Conservation (phyloP, 2,113 vertebrate species). For the Upupa epops region DNA sequence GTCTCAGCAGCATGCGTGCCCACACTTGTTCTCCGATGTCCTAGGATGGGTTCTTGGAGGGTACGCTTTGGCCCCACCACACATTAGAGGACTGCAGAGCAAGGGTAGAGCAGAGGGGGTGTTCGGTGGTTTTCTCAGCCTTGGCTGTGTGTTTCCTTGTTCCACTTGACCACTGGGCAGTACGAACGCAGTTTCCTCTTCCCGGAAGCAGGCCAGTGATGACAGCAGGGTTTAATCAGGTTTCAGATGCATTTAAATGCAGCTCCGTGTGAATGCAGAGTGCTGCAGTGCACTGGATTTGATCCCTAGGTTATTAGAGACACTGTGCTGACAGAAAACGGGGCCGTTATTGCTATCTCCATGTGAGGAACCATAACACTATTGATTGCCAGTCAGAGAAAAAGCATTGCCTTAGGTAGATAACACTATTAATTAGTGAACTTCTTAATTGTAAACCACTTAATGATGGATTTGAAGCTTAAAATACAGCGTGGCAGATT, state of each 20-base stretch:
- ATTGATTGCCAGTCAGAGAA: not conserved
- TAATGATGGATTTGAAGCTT: conserved; percentile 15
- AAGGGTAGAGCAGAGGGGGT: not conserved
- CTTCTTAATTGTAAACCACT: conserved; percentile 26
- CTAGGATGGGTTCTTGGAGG: not conserved
- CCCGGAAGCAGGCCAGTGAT: not conserved
- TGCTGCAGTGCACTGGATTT: not conserved
- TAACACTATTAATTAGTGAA: not conserved
- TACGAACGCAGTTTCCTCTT: not conserved
- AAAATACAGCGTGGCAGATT: not conserved
- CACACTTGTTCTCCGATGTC: not conserved
- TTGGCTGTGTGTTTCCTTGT: not conserved
- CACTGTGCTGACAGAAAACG: not conserved
- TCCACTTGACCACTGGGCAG: not conserved
- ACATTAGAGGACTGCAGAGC: not conserved
- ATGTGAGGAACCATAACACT: not conserved
- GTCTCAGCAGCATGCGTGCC: fast-evolving
- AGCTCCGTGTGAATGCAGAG: not conserved
- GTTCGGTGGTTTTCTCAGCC: not conserved
- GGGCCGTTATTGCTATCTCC: not conserved
- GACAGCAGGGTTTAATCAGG: not conserved
- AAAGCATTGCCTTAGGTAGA: conserved; percentile 9
- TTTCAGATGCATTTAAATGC: not conserved
- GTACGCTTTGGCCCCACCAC: not conserved
- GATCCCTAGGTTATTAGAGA: not conserved